phyloP scores from a whole-genome alignment of 2,888 invertebrate genomes.

The Hoplodrina ambigua region DNA sequence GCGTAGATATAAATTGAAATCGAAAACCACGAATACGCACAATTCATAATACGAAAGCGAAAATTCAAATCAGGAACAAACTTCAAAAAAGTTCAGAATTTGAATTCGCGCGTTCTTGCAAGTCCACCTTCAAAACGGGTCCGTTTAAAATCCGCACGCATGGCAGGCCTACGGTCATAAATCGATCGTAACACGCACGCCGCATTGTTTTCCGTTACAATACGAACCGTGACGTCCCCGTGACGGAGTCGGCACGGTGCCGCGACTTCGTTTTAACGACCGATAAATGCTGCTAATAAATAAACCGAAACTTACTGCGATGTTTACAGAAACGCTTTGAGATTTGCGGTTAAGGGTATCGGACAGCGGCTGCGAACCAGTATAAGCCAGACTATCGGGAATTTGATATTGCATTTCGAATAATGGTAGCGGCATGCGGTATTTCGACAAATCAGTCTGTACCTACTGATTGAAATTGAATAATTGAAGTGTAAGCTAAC shows the following conservation, averaged over 20 bases:
- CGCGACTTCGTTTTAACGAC: slow-evolving; percentile 75
- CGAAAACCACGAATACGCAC: not conserved
- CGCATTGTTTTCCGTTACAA: slow-evolving; percentile 78
- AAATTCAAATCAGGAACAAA: slow-evolving; percentile 13
- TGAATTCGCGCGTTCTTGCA: slow-evolving; percentile 38
- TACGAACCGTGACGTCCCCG: slow-evolving; percentile 76
- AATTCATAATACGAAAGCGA: not conserved
- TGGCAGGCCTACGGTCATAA: slow-evolving; percentile 68
- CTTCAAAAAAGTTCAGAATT: slow-evolving; percentile 9
- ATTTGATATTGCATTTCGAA: slow-evolving; percentile 37
- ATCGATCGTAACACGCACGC: slow-evolving; percentile 74
- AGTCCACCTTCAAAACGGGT: slow-evolving; percentile 38
- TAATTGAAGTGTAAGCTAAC: slow-evolving; percentile 28
- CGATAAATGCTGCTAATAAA: slow-evolving; percentile 80
- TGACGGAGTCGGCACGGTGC: slow-evolving; percentile 74
- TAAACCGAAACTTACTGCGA: slow-evolving; percentile 65
- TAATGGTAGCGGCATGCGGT: slow-evolving; percentile 10
- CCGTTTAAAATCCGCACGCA: slow-evolving; percentile 56
- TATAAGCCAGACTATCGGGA: slow-evolving; percentile 23
- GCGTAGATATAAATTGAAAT: not conserved
- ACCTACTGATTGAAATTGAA: slow-evolving; percentile 37
- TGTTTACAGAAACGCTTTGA: slow-evolving; percentile 63
- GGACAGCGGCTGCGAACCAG: slow-evolving; percentile 35
- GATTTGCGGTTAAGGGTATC: slow-evolving; percentile 55
- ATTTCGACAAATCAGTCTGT: slow-evolving; percentile 25